Conservation (phyloP, 2,113 vertebrate species). For the Pithys albifrons region DNA sequence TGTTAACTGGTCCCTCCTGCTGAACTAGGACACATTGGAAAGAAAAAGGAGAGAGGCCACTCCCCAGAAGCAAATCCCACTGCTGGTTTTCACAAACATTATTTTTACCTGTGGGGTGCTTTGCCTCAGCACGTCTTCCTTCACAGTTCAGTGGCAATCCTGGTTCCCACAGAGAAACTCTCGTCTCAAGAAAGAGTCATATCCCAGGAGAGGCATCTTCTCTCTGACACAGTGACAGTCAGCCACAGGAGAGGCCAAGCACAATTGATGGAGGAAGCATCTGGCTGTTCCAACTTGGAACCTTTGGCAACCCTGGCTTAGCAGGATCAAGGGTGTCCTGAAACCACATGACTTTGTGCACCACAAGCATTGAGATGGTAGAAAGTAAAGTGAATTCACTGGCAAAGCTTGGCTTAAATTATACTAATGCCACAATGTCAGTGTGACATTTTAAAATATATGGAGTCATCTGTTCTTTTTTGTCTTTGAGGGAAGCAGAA, state of each 20-base stretch:
- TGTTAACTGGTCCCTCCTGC: no score
- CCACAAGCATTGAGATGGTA: not conserved
- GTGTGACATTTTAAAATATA: slow-evolving; percentile 14
- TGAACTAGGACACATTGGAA: no score
- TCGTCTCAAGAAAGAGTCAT: not conserved
- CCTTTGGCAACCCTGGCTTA: not conserved
- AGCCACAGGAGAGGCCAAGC: not conserved
- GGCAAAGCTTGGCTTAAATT: slow-evolving; percentile 12
- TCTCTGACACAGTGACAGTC: not conserved
- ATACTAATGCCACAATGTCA: not conserved
- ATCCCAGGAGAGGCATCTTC: not conserved
- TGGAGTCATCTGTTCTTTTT: not conserved
- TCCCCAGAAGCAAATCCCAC: not conserved
- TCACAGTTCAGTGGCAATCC: not conserved
- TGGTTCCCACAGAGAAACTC: not conserved
- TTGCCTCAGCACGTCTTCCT: not conserved
- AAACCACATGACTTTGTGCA: not conserved
- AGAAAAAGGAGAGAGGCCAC: not conserved
- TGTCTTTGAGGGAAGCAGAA: slow-evolving; percentile 25
- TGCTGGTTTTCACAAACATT: not conserved
- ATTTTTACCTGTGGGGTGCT: not conserved
- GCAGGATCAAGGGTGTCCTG: not conserved
- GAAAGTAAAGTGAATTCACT: slow-evolving; percentile 20
- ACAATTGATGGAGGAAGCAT: not conserved
- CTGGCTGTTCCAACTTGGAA: not conserved